Conservation (phyloP, 1,140 invertebrate genomes). For the Drosophila repleta region DNA sequence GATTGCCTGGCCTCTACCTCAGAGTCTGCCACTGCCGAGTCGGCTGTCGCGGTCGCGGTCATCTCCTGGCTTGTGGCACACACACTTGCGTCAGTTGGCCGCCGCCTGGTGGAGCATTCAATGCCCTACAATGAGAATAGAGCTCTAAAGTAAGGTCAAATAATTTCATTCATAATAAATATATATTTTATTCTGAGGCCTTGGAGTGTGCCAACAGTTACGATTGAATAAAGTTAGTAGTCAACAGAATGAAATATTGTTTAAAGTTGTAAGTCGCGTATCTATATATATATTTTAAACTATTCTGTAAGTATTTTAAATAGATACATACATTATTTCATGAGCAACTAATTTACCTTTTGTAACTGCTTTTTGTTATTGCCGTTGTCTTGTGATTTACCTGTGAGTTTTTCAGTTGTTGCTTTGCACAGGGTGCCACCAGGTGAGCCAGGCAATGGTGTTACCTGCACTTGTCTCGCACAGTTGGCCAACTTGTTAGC, state of each 20-base stretch:
- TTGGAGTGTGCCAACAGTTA: too few species aligned
- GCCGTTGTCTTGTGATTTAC: slow-evolving; percentile 37
- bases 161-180: too few species aligned
- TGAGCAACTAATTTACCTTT: too few species aligned
- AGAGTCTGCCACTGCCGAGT: slow-evolving; percentile 8
- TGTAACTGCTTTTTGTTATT: slow-evolving; percentile 3
- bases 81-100: slow-evolving; percentile 34
- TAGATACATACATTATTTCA: too few species aligned
- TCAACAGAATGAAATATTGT: too few species aligned
- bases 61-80: slow-evolving; percentile 72
- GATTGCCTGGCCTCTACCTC: slow-evolving; percentile 61
- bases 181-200: too few species aligned
- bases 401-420: slow-evolving; percentile 15
- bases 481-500: slow-evolving; percentile 69
- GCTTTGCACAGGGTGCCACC: slow-evolving; percentile 41
- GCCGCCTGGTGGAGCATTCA: slow-evolving; percentile 20
- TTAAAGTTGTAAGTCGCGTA: too few species aligned
- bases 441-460: slow-evolving; percentile 29
- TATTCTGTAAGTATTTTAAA: too few species aligned
- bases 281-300: too few species aligned
- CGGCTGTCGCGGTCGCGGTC: slow-evolving; percentile 64
- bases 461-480: slow-evolving; percentile 71
- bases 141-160: not conserved
- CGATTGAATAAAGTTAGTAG: too few species aligned
- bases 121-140: slow-evolving; percentile 33